phyloP scores from a whole-genome alignment of 2,888 invertebrate genomes.

The Epinotia brunnichana region DNA sequence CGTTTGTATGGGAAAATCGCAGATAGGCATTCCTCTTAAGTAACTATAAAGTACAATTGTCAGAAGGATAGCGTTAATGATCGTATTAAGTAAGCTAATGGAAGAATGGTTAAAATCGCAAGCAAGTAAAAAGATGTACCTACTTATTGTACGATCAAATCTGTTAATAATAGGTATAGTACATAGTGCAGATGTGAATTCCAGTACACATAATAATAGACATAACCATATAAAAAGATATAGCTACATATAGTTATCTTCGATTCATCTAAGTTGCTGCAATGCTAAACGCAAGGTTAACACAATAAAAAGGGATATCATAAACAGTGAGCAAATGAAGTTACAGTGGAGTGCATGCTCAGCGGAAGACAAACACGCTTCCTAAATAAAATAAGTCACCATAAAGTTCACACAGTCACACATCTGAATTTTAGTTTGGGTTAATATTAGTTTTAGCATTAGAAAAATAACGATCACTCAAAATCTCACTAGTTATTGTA shows the following conservation, averaged over 20 bases:
- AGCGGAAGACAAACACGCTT: neutral
- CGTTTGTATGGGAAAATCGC: too few relatives aligned
- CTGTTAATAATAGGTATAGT: neutral
- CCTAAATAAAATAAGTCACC: constrained; percentile 3
- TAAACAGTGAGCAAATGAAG: neutral
- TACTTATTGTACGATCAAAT: neutral
- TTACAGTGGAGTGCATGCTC: constrained; percentile 18
- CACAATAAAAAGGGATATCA: neutral
- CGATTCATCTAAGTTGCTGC: neutral
- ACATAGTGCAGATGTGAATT: neutral
- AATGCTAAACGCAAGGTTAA: neutral
- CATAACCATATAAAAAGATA: neutral
- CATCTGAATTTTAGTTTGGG: neutral
- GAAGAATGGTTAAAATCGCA: neutral
- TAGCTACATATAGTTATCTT: too few relatives aligned
- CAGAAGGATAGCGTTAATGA: neutral
- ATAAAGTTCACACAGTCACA: constrained; percentile 17
- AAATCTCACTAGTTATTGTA: constrained; percentile 20
- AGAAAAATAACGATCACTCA: constrained; percentile 15
- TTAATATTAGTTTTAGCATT: constrained; percentile 21
- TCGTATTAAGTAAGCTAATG: constrained; percentile 3
- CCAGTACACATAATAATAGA: neutral
- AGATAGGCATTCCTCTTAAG: too few relatives aligned
- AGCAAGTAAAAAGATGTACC: neutral
- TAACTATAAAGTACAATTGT: constrained; percentile 6